Conservation (phyloP, 2,888 invertebrate genomes). For the Eugnorisma glareosa region DNA sequence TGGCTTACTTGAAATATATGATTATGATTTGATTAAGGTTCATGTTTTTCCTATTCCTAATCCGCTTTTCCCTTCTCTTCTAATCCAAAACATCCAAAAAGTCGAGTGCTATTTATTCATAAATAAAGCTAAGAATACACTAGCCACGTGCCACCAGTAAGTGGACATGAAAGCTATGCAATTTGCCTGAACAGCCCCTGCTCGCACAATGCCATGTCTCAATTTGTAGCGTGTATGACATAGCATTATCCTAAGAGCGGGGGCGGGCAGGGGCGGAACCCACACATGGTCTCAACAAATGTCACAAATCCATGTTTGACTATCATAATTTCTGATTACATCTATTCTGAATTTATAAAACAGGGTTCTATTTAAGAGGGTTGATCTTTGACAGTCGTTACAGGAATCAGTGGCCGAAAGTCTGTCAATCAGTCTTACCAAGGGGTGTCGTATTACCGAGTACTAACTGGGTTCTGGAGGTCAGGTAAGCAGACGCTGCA, state of each 20-base stretch:
- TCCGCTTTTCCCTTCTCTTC: not conserved
- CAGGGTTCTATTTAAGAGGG: not conserved
- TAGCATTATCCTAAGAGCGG: slow-evolving; percentile 65
- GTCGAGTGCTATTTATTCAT: not conserved
- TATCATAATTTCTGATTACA: not conserved
- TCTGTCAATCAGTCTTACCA: not conserved
- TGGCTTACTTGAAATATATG: no score
- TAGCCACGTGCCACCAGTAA: slow-evolving; percentile 69
- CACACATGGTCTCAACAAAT: slow-evolving; percentile 84
- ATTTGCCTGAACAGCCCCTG: slow-evolving; percentile 56
- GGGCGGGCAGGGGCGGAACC: slow-evolving; percentile 73
- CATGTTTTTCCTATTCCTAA: not conserved
- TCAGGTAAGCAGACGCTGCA: not conserved
- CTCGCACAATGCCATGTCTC: slow-evolving; percentile 60
- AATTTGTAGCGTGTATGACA: slow-evolving; percentile 65
- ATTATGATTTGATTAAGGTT: not conserved
- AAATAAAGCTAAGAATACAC: slow-evolving; percentile 14
- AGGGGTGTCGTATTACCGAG: not conserved
- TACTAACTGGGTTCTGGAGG: not conserved
- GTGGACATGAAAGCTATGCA: slow-evolving; percentile 60
- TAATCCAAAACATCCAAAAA: not conserved
- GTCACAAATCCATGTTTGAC: slow-evolving; percentile 67
- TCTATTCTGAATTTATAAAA: not conserved
- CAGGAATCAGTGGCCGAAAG: not conserved
- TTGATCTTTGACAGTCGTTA: not conserved